Base-by-base conservation (phyloP, 2,113 vertebrate species). In the Elachura formosa region DNA sequence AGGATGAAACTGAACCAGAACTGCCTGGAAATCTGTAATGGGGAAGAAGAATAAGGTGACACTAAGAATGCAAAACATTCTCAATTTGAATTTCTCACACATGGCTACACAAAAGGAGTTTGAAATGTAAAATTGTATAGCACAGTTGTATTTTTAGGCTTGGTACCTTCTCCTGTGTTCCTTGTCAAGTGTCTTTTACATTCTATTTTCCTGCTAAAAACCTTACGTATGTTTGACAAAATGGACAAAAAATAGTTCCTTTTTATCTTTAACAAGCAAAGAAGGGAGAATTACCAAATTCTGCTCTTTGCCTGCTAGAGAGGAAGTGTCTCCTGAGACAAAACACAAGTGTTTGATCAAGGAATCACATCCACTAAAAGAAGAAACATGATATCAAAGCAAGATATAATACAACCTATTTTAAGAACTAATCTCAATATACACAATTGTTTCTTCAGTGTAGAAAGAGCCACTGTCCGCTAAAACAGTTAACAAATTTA, bases 361-460 rank as follows among this genome's bases (percentile, higher is more conserved):
- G 87, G 91, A 91, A 71, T 76, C 66, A 34, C 46, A 48, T 62
- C 62, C 76, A 89, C 38, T 69, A 51, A 69, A 93, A 87, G 66
- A 90, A 90, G 69, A 92, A 87, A 91, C 34, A 69, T 6, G 62
- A 96, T 54, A 75, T 62, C 31, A 89, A 94, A 73, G 21, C 28
- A 54, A 69, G 63, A 76, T 75, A 84, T 7, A 89, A 76, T 71
- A 80, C 25, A 74, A 80, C 10, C 54, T 83, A 63, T 62, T 89
- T 58, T 85, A 69, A 76, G 59, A 85, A 58, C 20, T 49, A 87
- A 94, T 69, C 59, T 89, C 74, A 74, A 43, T 36, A 59, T 28
- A 78, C 87, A 95, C 81, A 93, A 96, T 43, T 87, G 77, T 73
- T 96, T 79, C 77, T 89, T 87, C 75, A 63, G 63, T 82, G 94